phyloP scores from a whole-genome alignment of 2,888 invertebrate species.

The Cerastoderma edule region DNA sequence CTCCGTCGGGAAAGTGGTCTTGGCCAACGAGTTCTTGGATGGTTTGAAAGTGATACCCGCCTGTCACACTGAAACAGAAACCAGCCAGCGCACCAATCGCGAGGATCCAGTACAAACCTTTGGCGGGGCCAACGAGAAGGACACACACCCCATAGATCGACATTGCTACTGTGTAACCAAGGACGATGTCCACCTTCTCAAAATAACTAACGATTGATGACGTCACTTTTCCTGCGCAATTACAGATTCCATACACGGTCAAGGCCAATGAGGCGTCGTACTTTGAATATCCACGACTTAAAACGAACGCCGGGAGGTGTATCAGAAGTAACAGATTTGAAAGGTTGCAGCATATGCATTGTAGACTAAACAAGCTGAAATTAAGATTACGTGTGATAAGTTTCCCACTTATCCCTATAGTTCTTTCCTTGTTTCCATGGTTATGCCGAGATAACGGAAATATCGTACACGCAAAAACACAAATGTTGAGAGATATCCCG shows the following conservation, averaged over 20 bases:
- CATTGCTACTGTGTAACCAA: constrained; percentile 32
- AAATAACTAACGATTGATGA: constrained; percentile 32
- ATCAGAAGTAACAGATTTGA: constrained; percentile 41
- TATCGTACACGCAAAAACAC: constrained; percentile 31
- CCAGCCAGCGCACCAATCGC: constrained; percentile 17
- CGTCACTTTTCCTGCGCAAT: constrained; percentile 38
- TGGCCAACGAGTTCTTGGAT: constrained; percentile 37
- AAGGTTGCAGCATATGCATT: constrained; percentile 36
- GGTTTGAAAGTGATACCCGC: constrained; percentile 35
- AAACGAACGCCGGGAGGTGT: constrained; percentile 41
- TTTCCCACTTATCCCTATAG: not conserved
- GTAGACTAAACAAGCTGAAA: constrained; percentile 25
- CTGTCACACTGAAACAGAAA: constrained; percentile 36
- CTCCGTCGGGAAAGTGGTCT: constrained; percentile 44
- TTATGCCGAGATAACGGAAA: constrained; percentile 18
- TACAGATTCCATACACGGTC: constrained; percentile 35
- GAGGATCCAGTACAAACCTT: constrained; percentile 36
- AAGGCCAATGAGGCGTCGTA: constrained; percentile 26
- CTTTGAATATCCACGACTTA: constrained; percentile 23
- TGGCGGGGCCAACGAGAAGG: constrained; percentile 21
- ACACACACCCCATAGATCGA: constrained; percentile 23
- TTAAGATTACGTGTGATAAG: not conserved
- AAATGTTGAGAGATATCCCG: constrained; percentile 43
- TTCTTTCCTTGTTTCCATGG: not conserved
- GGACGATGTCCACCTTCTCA: constrained; percentile 24